Evolutionary conservation across 2,797 vertebrate genomes (phyloP).

Genomic region (Oreochromis mossambicus): DNA sequence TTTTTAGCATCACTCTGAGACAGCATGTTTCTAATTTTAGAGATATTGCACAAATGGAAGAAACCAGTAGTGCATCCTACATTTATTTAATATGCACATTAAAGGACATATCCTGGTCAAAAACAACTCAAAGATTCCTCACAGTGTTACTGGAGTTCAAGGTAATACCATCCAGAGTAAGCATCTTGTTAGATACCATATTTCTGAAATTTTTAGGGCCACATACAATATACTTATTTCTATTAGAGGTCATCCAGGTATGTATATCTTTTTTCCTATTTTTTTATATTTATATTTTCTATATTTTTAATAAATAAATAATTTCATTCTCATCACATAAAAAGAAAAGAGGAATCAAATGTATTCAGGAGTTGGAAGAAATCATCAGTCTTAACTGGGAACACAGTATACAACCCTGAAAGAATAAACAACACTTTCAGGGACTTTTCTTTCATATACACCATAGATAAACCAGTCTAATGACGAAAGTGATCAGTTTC

Average conservation of each 20-base stretch:
- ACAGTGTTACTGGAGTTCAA: not conserved
- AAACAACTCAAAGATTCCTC: not conserved
- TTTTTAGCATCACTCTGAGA: not conserved
- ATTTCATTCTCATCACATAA: too few species aligned
- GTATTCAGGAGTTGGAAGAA: too few species aligned
- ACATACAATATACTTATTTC: not conserved
- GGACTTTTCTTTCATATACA: not conserved
- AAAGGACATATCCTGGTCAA: not conserved
- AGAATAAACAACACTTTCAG: not conserved
- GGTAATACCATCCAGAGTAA: not conserved
- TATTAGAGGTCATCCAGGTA: not conserved
- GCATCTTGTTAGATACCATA: not conserved
- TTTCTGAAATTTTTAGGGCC: not conserved
- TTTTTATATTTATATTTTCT: not conserved
- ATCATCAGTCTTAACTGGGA: too few species aligned
- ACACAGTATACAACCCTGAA: too few species aligned
- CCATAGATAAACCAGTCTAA: not conserved
- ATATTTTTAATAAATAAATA: too few species aligned
- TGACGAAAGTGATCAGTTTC: not conserved
- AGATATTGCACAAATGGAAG: not conserved
- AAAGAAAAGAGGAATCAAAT: too few species aligned
- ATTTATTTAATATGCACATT: not conserved
- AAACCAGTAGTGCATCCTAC: not conserved
- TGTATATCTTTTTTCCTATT: not conserved
- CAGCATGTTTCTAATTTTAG: not conserved